Evolutionary conservation across 2,797 vertebrate species (phyloP).

Genomic region (Euthynnus affinis): DNA sequence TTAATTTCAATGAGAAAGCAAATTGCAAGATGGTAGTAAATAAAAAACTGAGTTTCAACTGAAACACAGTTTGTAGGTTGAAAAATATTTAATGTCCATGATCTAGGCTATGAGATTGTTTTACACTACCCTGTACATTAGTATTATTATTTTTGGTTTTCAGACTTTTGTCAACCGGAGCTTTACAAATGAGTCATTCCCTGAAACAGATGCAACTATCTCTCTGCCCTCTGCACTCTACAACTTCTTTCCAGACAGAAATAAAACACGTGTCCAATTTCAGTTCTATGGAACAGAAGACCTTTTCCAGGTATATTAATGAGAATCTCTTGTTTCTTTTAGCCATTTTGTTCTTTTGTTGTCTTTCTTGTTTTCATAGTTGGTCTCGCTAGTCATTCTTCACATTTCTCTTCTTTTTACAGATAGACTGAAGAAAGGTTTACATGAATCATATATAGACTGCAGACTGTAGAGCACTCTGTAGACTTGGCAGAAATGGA

Average conservation of each 20-base stretch:
- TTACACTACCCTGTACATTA: not conserved
- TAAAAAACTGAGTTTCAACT: not conserved
- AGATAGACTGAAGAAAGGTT: not conserved
- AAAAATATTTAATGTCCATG: not conserved
- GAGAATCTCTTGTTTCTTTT: not conserved
- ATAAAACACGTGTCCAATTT: constrained; percentile 89
- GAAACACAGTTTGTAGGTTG: not conserved
- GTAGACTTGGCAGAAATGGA: too few relatives aligned
- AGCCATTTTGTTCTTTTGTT: not conserved
- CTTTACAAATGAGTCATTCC: constrained; percentile 66
- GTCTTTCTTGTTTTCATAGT: not conserved
- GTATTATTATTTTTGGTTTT: constrained; percentile 40
- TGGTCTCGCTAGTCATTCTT: not conserved
- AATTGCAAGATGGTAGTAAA: not conserved
- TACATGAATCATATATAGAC: not conserved
- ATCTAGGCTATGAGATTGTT: not conserved
- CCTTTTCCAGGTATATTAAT: constrained; percentile 88
- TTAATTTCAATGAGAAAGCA: constrained; percentile 17
- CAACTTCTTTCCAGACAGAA: constrained; percentile 69
- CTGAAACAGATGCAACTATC: constrained; percentile 81
- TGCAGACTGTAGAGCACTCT: too few relatives aligned
- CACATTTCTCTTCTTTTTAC: not conserved
- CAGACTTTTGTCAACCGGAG: constrained; percentile 84
- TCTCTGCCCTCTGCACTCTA: constrained; percentile 86
- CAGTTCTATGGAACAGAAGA: constrained; percentile 88